These are phyloP conservation scores for Blastobasis adustella DNA, from an alignment of 2,888 invertebrate genomes.

Conservation along the genomic window DNA sequence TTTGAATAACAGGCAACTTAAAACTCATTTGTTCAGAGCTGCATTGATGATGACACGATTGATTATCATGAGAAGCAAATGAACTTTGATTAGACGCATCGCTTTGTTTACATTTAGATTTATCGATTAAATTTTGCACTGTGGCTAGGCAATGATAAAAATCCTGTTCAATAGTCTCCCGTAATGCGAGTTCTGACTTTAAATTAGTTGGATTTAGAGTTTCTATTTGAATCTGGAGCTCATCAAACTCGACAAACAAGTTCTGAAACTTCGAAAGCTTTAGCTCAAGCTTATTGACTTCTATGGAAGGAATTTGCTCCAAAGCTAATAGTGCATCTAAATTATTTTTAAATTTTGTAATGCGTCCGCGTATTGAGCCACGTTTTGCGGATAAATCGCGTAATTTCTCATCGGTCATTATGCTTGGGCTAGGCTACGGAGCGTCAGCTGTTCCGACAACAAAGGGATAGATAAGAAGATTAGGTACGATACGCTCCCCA, in stretches of 20 bases:
- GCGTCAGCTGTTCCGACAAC: no score
- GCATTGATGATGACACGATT: neutral
- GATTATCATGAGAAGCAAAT: no score
- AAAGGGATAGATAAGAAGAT: neutral
- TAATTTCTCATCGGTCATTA: neutral
- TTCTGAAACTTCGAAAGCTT: slow-evolving; percentile 7
- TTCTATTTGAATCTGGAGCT: slow-evolving; percentile 9
- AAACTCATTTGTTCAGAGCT: neutral
- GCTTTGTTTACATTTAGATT: neutral
- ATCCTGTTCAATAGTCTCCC: slow-evolving; percentile 6
- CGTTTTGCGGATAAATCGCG: neutral
- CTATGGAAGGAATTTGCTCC: neutral
- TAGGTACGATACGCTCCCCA: neutral
- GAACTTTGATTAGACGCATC: neutral
- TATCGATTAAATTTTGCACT: neutral
- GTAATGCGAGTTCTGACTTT: slow-evolving; percentile 1
- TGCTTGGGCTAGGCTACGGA: neutral
- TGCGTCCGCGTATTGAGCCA: slow-evolving; percentile 9
- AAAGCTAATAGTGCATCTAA: neutral
- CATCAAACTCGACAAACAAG: slow-evolving; percentile 6
- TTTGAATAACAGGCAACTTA: slow-evolving; percentile 10
- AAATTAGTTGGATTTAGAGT: slow-evolving; percentile 5
- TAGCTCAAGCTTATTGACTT: slow-evolving; percentile 6
- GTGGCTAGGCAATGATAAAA: neutral
- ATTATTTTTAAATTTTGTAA: slow-evolving; percentile 11